Base-by-base conservation (phyloP, 2,797 vertebrate species). In the Micropoecilia bifurca region DNA sequence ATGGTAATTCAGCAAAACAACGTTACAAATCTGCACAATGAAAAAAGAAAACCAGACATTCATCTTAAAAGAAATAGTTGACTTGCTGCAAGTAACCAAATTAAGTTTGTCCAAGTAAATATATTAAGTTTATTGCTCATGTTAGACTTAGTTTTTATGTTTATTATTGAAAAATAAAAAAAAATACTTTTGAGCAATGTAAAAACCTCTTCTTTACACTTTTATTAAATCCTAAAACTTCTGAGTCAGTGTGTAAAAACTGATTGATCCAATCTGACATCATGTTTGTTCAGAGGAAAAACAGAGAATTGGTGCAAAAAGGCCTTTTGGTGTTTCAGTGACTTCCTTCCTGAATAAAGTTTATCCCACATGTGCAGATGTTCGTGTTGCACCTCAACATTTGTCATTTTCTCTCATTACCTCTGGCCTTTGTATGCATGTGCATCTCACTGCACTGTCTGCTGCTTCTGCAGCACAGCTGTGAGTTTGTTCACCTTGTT, bases 401-500 rank as follows among this genome's bases (percentile, higher is more conserved):
- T 77, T 75, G 20, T 75, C 74, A n/a, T 59, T 85, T 47, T 78
- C 78, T 75, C 78, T 80, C 57, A 73, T 86, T 79, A 78, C 78
- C 39, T 80, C 50, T 20, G 45, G 33, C 66, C 81, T 80, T 78
- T 83, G 50, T 85, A 73, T 80, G 77, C 80, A 0, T 81, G 75
- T 79, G 47, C 7, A 30, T 69, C 69, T 79, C 88, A 84, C 83
- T 72, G 84, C 81, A 76, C 68, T 55, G 71, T 76, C 77, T 0
- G n/a, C 76, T 85, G 66, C 80, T 85, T 87, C 76, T 4, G 48
- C 75, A 43, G 43, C 57, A 33, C 45, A 76, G 57, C 76, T 53
- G 36, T 61, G 53, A 57, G 59, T 90, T 84, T 46, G 25, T 83
- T 83, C 77, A 76, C 66, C 80, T 85, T 77, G 73, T 77, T 68